Percentiles rank a stretch among this genome's conserved stretches.
These are phyloP conservation scores for Dryobotodes eremita DNA, from an alignment of 2,888 invertebrate genomes.

Conservation along the genomic window DNA sequence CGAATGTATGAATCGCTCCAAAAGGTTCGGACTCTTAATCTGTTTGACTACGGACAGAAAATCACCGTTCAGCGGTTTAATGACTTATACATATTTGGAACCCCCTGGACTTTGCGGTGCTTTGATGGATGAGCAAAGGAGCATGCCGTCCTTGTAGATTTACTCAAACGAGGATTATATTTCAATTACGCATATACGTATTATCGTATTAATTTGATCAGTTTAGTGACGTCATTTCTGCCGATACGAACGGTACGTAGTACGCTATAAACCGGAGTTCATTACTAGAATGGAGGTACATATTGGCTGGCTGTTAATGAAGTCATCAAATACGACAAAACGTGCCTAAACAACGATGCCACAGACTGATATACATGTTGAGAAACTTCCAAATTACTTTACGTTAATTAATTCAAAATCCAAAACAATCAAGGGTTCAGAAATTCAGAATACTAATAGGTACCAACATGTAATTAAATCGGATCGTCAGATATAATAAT, in stretches of 20 bases:
- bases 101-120: conserved; percentile 52
- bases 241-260: conserved; percentile 16
- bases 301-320: conserved; percentile 52
- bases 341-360: conserved; percentile 47
- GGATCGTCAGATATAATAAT: neutral
- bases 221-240: conserved; percentile 10
- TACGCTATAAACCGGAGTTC: conserved; percentile 38
- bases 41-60: conserved; percentile 64
- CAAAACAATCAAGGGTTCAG: conserved; percentile 14
- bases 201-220: conserved; percentile 36
- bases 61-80: conserved; percentile 61
- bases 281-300: conserved; percentile 38
- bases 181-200: conserved; percentile 41
- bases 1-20: conserved; percentile 63
- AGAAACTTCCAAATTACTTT: conserved; percentile 40
- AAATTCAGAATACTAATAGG: conserved; percentile 6
- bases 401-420: conserved; percentile 47
- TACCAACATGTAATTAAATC: conserved; percentile 25
- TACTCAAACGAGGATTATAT: conserved; percentile 40
- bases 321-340: conserved; percentile 55
- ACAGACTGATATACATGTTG: conserved; percentile 40
- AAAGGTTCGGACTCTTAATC: conserved; percentile 64
- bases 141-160: conserved; percentile 27
- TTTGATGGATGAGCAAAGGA: conserved; percentile 60
- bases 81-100: conserved; percentile 57